phyloP scores from a whole-genome alignment of 1,140 invertebrate species.

The Drosophila pectinifera region DNA sequence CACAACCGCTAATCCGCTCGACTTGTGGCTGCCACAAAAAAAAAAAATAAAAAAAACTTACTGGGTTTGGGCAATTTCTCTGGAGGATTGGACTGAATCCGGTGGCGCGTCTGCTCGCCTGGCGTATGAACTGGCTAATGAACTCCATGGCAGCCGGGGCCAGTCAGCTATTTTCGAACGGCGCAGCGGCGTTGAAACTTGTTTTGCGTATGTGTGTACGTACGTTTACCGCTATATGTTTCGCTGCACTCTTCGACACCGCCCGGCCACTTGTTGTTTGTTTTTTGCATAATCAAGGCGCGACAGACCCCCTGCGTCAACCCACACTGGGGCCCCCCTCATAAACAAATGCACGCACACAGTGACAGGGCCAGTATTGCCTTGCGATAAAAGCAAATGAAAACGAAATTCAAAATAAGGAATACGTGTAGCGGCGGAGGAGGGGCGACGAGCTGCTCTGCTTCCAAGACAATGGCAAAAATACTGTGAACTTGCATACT shows the following conservation, averaged over 20 bases:
- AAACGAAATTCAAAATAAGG: constrained; percentile 62
- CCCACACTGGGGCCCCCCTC: constrained; percentile 18
- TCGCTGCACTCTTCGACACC: constrained; percentile 33
- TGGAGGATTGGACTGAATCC: constrained; percentile 17
- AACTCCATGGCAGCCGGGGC: constrained; percentile 64
- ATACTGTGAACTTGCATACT: constrained; percentile 24
- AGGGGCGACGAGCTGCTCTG: constrained; percentile 1
- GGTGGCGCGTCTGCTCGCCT: constrained; percentile 57
- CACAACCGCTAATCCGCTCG: background rate
- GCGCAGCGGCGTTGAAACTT: constrained; percentile 58
- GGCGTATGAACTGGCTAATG: constrained; percentile 68
- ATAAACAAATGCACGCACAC: constrained; percentile 51
- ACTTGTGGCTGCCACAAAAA: constrained; percentile 8
- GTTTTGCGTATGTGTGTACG: constrained; percentile 42
- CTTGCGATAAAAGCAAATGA: constrained; percentile 68
- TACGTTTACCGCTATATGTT: constrained; percentile 43
- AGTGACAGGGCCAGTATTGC: constrained; percentile 9
- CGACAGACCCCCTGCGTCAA: constrained; percentile 29
- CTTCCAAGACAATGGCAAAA: constrained; percentile 6
- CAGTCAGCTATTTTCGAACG: constrained; percentile 16
- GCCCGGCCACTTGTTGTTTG: constrained; percentile 41
- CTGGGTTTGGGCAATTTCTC: constrained; percentile 15
- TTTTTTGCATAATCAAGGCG: constrained; percentile 68
- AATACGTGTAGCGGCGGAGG: constrained; percentile 3
- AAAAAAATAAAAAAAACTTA: constrained; percentile 4